phyloP scores from a whole-genome alignment of 2,888 invertebrate species.

The Leucoma salicis region DNA sequence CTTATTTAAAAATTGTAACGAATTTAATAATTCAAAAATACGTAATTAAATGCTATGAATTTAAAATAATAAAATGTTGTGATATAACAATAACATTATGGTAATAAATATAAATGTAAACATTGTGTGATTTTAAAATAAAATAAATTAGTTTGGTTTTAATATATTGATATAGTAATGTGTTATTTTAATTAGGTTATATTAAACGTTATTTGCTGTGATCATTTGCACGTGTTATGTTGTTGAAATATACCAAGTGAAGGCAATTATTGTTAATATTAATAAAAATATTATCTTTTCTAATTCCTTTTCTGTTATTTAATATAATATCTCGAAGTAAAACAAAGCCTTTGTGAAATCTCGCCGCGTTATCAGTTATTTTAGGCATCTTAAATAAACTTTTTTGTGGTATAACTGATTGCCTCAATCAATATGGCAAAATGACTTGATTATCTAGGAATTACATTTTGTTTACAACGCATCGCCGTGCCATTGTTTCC shows the following conservation, averaged over 20 bases:
- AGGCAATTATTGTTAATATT: background rate
- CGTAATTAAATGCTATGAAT: background rate
- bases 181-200: no score
- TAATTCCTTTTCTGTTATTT: background rate
- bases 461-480: no score
- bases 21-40: conserved; percentile 13
- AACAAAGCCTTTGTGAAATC: background rate
- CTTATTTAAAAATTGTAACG: conserved; percentile 15
- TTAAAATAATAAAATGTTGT: background rate
- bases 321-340: background rate
- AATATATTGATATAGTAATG: no score
- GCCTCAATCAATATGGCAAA: no score
- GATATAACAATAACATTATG: no score
- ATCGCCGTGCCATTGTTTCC: no score
- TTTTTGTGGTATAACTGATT: no score
- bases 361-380: background rate
- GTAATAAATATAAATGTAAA: background rate
- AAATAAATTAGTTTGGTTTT: no score
- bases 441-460: no score
- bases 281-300: background rate
- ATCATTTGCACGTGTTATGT: background rate
- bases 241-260: background rate
- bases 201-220: background rate
- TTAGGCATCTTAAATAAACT: background rate
- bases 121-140: background rate